phyloP scores from a whole-genome alignment of 2,113 vertebrate genomes.

The Thymallus thymallus region DNA sequence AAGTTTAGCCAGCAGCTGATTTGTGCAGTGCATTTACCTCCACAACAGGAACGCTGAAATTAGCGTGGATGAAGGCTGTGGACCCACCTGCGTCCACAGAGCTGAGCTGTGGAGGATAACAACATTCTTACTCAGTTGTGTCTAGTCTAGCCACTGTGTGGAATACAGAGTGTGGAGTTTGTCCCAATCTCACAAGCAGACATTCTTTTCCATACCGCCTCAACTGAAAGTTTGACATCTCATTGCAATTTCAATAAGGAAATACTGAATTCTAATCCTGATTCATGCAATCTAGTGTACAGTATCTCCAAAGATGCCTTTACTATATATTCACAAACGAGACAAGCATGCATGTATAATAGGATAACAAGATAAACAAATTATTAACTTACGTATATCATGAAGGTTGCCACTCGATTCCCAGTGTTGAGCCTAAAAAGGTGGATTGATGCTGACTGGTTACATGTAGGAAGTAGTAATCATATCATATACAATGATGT shows the following conservation, averaged over 20 bases:
- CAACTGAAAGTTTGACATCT: constrained; percentile 7
- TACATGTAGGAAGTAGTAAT: constrained; percentile 26
- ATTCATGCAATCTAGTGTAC: neutral
- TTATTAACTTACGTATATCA: constrained; percentile 89
- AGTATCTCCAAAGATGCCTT: neutral
- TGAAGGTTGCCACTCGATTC: constrained; percentile 90
- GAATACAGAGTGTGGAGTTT: constrained; percentile 16
- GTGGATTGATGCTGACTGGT: constrained; percentile 85
- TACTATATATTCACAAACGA: neutral
- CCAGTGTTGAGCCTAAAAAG: constrained; percentile 89
- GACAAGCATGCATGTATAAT: neutral
- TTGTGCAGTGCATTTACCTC: constrained; percentile 74
- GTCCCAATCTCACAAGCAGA: constrained; percentile 13
- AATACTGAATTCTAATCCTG: neutral
- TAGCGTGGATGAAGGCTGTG: constrained; percentile 88
- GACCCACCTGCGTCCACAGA: constrained; percentile 86
- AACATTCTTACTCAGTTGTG: constrained; percentile 48
- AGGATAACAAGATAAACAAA: neutral
- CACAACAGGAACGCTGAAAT: constrained; percentile 87
- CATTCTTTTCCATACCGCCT: neutral
- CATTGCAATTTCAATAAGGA: neutral
- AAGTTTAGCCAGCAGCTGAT: constrained; percentile 8
- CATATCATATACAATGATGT: neutral
- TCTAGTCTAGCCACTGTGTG: constrained; percentile 35
- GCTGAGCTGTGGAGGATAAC: constrained; percentile 81